Percentiles rank a stretch among this genome's conserved stretches.
These are phyloP conservation scores for Pelvicachromis taeniatus DNA, from an alignment of 2,113 vertebrate genomes.

Conservation along the genomic window DNA sequence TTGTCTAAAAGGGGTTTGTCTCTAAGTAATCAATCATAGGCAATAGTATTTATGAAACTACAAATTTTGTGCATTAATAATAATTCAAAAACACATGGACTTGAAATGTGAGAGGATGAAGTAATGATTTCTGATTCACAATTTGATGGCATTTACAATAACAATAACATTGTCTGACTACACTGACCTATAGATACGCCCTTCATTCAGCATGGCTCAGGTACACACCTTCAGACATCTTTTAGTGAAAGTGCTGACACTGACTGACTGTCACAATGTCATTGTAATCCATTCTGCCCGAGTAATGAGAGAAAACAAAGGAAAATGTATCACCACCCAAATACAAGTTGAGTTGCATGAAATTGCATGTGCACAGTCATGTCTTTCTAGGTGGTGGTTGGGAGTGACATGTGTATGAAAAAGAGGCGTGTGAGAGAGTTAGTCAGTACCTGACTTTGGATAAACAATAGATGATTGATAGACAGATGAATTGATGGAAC, in stretches of 20 bases:
- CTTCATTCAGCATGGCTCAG: neutral
- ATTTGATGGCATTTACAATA: neutral
- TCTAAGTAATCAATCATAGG: neutral
- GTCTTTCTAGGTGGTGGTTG: neutral
- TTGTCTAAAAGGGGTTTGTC: neutral
- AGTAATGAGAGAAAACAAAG: neutral
- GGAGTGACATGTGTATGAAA: conserved; percentile 18
- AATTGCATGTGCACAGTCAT: neutral
- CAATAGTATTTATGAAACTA: neutral
- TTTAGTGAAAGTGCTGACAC: neutral
- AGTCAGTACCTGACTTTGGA: neutral
- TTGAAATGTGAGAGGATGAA: neutral
- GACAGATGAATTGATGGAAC: neutral
- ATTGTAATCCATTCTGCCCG: neutral
- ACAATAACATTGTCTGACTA: neutral
- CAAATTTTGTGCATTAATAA: neutral
- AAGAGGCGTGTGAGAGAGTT: conserved; percentile 8
- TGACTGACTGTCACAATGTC: neutral
- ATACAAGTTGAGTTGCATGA: neutral
- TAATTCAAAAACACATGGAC: neutral
- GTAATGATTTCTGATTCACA: neutral
- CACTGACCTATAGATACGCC: neutral
- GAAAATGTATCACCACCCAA: neutral
- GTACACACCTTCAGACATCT: neutral
- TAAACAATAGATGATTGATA: neutral